These are phyloP conservation scores for Semaprochilodus insignis DNA, from an alignment of 2,797 vertebrate species.

Conservation along the genomic window DNA sequence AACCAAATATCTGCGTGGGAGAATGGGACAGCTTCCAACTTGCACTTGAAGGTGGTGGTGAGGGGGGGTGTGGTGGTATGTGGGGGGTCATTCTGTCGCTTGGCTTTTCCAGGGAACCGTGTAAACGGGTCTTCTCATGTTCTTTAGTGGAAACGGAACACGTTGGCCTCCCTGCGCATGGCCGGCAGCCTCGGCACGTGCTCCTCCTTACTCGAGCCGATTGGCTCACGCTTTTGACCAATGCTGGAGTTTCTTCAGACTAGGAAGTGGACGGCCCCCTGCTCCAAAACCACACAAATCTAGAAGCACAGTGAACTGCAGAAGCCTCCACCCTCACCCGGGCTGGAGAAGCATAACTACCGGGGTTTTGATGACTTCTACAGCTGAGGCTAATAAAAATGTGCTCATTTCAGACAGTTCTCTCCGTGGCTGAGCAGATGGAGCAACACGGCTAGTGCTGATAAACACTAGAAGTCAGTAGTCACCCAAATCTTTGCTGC, in stretches of 20 bases:
- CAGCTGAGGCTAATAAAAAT: too few species aligned
- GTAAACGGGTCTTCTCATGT: slow-evolving; percentile 23
- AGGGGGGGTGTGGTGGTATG: not conserved
- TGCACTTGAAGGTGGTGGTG: slow-evolving; percentile 13
- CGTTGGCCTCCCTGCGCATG: slow-evolving; percentile 28
- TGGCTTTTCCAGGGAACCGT: slow-evolving; percentile 35
- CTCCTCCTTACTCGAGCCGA: slow-evolving; percentile 27
- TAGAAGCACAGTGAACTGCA: not conserved
- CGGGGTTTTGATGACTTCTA: too few species aligned
- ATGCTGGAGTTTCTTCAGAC: slow-evolving; percentile 4
- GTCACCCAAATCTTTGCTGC: too few species aligned
- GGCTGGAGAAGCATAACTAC: too few species aligned
- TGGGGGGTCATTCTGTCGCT: slow-evolving; percentile 7
- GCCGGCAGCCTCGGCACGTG: slow-evolving; percentile 13
- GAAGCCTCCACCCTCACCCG: not conserved
- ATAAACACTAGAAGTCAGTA: too few species aligned
- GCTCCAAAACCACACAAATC: not conserved
- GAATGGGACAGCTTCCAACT: slow-evolving; percentile 38
- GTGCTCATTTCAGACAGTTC: too few species aligned
- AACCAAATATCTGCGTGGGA: not conserved
- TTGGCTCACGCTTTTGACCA: slow-evolving; percentile 24
- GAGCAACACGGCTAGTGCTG: too few species aligned
- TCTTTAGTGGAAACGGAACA: slow-evolving; percentile 47
- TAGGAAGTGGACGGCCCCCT: not conserved
- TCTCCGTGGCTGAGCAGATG: too few species aligned